Evolutionary conservation across 2,113 vertebrate species (phyloP).

Genomic region (Tetraodon nigroviridis): DNA sequence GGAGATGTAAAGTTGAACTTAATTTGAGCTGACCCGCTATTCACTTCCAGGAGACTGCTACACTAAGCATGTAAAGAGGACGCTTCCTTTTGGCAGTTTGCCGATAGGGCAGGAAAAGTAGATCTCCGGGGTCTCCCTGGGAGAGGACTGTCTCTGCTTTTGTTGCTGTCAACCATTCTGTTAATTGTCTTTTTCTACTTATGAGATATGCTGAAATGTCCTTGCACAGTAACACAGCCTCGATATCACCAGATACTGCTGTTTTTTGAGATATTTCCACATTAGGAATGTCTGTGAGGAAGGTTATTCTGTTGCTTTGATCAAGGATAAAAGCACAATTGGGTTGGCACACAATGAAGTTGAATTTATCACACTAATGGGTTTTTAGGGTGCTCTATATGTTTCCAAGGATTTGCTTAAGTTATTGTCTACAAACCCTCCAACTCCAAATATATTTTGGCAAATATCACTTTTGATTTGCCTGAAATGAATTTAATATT

Average conservation of each 20-base stretch:
- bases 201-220: slow-evolving; percentile 29
- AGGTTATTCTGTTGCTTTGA: slow-evolving; percentile 34
- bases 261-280: slow-evolving; percentile 24
- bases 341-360: slow-evolving; percentile 22
- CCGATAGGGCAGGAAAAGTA: slow-evolving; percentile 26
- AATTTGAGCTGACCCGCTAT: slow-evolving; percentile 60
- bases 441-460: too few relatives aligned
- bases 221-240: slow-evolving; percentile 22
- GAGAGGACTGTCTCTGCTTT: slow-evolving; percentile 8
- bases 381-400: not conserved
- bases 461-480: too few relatives aligned
- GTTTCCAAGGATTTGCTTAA: too few relatives aligned
- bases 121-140: slow-evolving; percentile 22
- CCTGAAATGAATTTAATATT: too few relatives aligned
- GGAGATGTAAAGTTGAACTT: slow-evolving; percentile 66
- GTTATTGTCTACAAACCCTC: too few relatives aligned
- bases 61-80: slow-evolving; percentile 38
- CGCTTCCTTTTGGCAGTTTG: slow-evolving; percentile 39
- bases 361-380: slow-evolving; percentile 13
- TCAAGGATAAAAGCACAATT: slow-evolving; percentile 29
- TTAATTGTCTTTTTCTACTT: slow-evolving; percentile 47
- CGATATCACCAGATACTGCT: slow-evolving; percentile 12
- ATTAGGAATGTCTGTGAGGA: slow-evolving; percentile 27
- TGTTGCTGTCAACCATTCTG: slow-evolving; percentile 39
- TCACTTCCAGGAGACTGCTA: slow-evolving; percentile 46